Percentiles rank a stretch among this genome's conserved stretches.
Conservation (phyloP, 1,140 invertebrate genomes). For the Hyposmocoma kahamanoa region DNA sequence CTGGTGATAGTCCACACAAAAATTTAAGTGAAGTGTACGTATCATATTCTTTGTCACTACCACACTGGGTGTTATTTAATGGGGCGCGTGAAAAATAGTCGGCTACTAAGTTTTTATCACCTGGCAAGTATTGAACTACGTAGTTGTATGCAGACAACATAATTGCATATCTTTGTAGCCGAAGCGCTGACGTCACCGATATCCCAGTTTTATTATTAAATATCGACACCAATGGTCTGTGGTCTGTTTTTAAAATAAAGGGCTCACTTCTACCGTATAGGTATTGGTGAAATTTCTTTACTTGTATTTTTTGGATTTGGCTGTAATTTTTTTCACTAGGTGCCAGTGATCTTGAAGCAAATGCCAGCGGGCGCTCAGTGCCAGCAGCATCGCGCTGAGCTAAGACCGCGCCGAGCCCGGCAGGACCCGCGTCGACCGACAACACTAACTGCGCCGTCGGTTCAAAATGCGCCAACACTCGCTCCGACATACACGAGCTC, state of each 20-base stretch:
- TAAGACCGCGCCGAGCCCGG: no score
- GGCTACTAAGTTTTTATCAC: neutral
- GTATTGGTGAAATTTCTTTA: no score
- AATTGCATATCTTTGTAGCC: neutral
- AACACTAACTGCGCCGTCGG: no score
- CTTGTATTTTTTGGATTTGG: no score
- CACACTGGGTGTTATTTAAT: neutral
- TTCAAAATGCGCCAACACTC: no score
- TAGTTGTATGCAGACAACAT: neutral
- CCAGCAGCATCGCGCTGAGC: no score
- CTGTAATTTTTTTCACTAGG: no score
- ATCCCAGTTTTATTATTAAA: neutral
- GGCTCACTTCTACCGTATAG: neutral
- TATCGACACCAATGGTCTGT: neutral
- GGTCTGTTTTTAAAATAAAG: neutral
- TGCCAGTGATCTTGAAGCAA: no score
- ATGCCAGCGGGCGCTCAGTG: no score
- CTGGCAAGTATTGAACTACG: neutral
- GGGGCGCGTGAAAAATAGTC: neutral
- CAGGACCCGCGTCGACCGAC: no score
- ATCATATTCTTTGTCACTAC: neutral
- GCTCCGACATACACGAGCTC: no score
- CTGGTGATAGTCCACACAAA: neutral
- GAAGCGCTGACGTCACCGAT: neutral
- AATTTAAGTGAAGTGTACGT: neutral